Evolutionary conservation across 2,888 invertebrate genomes (phyloP).

Genomic region (Agonopterix arenella): DNA sequence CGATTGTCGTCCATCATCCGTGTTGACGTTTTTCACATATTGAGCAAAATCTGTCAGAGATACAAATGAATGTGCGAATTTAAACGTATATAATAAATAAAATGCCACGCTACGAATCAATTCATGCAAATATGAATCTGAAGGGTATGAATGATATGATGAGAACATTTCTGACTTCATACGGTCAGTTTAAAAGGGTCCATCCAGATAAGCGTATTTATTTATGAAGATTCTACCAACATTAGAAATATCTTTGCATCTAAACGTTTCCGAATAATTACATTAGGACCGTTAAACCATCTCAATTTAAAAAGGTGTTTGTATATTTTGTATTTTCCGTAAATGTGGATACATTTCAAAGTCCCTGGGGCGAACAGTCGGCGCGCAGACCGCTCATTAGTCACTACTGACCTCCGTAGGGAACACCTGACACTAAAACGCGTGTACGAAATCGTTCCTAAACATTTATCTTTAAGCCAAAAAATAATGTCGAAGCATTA

Average conservation of each 20-base stretch:
- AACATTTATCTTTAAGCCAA: no score
- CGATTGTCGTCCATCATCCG: conserved; percentile 48
- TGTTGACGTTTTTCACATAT: conserved; percentile 46
- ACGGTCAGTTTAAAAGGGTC: no score
- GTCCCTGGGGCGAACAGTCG: conserved; percentile 34
- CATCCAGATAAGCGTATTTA: no score
- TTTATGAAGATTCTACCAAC: no score
- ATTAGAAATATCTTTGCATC: no score
- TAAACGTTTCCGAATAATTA: no score
- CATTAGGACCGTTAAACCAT: no score
- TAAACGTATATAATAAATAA: conserved; percentile 16
- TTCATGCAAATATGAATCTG: conserved; percentile 7
- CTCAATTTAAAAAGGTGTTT: no score
- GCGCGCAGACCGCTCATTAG: conserved; percentile 49
- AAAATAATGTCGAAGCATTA: no score
- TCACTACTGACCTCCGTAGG: conserved; percentile 31
- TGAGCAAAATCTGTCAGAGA: conserved; percentile 35
- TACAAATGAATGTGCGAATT: conserved; percentile 43
- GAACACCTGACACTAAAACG: conserved; percentile 25
- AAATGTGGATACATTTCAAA: background rate
- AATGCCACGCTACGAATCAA: conserved; percentile 17
- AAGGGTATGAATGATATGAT: background rate
- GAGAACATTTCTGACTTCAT: no score
- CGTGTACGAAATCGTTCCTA: no score
- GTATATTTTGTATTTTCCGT: no score